phyloP scores from a whole-genome alignment of 2,888 invertebrate species.

The Parasteatoda lunata region DNA sequence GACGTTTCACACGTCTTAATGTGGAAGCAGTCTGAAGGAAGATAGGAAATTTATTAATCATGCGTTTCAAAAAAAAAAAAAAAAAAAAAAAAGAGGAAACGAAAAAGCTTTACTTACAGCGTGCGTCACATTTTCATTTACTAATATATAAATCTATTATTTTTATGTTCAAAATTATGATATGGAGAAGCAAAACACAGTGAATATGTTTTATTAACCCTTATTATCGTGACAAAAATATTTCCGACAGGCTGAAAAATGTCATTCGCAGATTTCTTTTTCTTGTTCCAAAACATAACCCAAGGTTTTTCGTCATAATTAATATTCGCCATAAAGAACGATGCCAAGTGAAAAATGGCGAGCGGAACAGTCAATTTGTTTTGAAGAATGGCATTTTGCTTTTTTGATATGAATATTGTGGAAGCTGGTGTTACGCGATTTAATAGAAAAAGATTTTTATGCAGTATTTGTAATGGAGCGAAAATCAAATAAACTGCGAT shows the following conservation, averaged over 20 bases:
- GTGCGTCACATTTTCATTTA: conserved; percentile 3
- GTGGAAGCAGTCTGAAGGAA: neutral
- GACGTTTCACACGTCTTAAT: neutral
- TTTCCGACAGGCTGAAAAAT: neutral
- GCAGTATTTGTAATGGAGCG: no score
- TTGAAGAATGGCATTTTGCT: no score
- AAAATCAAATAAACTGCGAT: no score
- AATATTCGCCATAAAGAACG: neutral
- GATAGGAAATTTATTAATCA: neutral
- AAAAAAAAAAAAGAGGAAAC: no score
- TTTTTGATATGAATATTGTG: no score
- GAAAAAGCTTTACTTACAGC: neutral
- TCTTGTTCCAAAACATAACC: neutral
- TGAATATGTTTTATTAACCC: neutral
- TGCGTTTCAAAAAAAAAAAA: neutral
- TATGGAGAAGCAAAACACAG: neutral
- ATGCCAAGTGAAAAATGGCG: neutral
- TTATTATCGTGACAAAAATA: conserved; percentile 5
- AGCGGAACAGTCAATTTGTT: neutral
- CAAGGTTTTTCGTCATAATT: neutral
- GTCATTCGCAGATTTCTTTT: conserved; percentile 1
- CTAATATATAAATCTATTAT: neutral
- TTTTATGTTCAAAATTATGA: neutral
- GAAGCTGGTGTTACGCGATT: no score
- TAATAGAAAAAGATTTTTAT: no score